Percentiles rank a stretch among this genome's conserved stretches.
Evolutionary conservation across 2,113 vertebrate species (phyloP).

Genomic region (Syrrhaptes paradoxus): DNA sequence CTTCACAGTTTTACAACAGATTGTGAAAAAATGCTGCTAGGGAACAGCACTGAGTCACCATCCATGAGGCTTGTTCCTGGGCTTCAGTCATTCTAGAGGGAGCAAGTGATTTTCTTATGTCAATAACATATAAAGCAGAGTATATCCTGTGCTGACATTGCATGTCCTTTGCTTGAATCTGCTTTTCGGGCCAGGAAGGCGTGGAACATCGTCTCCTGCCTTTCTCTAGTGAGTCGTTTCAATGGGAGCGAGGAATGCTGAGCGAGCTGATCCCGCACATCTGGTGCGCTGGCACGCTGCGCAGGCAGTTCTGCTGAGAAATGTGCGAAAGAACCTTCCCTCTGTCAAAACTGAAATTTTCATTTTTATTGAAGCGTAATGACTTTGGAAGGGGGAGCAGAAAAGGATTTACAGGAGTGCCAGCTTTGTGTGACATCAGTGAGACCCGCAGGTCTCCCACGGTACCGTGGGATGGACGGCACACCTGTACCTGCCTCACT

Average conservation of each 20-base stretch:
- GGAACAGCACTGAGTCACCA: not conserved
- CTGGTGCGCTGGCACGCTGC: not conserved
- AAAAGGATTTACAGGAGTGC: conserved; percentile 1
- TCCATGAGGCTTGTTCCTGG: not conserved
- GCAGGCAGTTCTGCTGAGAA: not conserved
- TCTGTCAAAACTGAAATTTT: not conserved
- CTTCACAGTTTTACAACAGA: not conserved
- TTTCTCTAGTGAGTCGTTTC: not conserved
- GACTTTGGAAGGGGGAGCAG: not conserved
- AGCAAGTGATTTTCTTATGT: not conserved
- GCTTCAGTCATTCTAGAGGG: not conserved
- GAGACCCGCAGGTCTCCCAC: not conserved
- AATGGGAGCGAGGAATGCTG: not conserved
- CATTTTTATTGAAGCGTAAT: not conserved
- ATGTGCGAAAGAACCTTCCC: not conserved
- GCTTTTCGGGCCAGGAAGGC: not conserved
- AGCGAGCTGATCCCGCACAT: not conserved
- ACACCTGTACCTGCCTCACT: not conserved
- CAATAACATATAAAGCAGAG: not conserved
- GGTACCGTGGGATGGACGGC: not conserved
- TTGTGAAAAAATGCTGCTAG: not conserved
- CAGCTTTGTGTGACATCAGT: not conserved
- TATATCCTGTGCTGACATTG: not conserved
- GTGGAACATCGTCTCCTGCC: not conserved
- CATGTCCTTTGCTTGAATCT: not conserved